Evolutionary conservation across 2,888 invertebrate genomes (phyloP).

Genomic region (Cetonia aurata): DNA sequence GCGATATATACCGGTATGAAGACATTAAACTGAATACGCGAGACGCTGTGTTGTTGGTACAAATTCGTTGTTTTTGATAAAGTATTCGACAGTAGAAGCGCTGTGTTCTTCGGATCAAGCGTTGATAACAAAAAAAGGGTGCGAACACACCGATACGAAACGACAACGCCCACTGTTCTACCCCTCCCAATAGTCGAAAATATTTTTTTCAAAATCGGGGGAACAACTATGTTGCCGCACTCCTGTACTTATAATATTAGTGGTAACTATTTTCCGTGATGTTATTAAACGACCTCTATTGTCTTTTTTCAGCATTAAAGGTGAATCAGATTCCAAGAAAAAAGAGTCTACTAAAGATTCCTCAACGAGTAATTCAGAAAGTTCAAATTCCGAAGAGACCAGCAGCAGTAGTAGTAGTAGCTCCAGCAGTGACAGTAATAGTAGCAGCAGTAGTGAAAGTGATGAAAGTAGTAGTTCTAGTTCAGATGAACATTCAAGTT

Average conservation of each 20-base stretch:
- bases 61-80: too few relatives aligned
- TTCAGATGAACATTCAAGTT: constrained; percentile 35
- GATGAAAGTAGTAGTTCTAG: constrained; percentile 30
- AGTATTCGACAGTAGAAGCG: too few relatives aligned
- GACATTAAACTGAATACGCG: too few relatives aligned
- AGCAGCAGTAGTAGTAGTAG: constrained; percentile 22
- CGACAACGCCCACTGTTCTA: too few relatives aligned
- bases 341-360: constrained; percentile 19
- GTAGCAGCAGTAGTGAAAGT: constrained; percentile 20
- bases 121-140: too few relatives aligned
- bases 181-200: too few relatives aligned
- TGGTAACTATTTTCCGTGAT: background rate
- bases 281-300: background rate
- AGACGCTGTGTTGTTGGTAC: too few relatives aligned
- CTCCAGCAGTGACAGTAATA: constrained; percentile 10
- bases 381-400: constrained; percentile 36
- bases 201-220: too few relatives aligned
- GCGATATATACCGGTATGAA: too few relatives aligned
- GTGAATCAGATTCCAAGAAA: constrained; percentile 4
- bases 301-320: background rate
- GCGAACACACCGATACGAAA: too few relatives aligned
- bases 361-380: constrained; percentile 33
- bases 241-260: background rate
- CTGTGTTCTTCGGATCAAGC: too few relatives aligned
- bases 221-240: too few relatives aligned